Evolutionary conservation across 2,113 vertebrate species (phyloP), one percentile per base, ranked within the genome.

Genomic region (Tachycineta bicolor): DNA sequence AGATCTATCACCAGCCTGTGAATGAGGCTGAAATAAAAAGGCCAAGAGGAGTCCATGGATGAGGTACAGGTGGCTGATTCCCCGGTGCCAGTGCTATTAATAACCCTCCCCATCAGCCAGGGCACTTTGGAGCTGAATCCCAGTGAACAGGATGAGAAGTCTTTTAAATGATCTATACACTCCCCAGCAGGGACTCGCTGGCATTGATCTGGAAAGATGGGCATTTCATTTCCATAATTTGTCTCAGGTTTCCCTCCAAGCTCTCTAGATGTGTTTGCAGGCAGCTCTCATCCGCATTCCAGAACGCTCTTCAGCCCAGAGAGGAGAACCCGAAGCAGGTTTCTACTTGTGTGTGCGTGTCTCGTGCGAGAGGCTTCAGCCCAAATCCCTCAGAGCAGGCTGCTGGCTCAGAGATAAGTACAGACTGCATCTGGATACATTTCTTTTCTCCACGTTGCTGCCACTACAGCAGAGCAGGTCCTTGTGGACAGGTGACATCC

Each of bases 221-320:
- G 86, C 82, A 94, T 96, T 96, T 96, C 64, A 86, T 97, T 96
- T 68, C 88, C 86, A 74, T 93, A 67, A 96, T 79, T 84, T 74
- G 13, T 88, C 92, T 93, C 15, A 2, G 46, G 25, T 82, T 78
- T 87, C 64, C 70, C 46, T 78, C 78, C 1, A 18, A 73, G 60
- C 60, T 60, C 70, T 89, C 74, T 16, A 17, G 67, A 58, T 64
- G 53, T 76, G 55, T 76, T 83, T 90, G 88, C 83, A 91, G 92
- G 89, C 89, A 86, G 68, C 75, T 79, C 78, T 96, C 50, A n/a
- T 83, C 87, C 1, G 2, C 75, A 23, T 80, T 93, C 93, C 83
- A 80, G 46, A 80, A 23, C 6, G 33, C 26, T 87, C 68, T 68
- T 71, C 90, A 83, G 50, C 34, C 60, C 46, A 52, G 84, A 29